Evolutionary conservation across 2,797 vertebrate species (phyloP), one percentile per base, ranked within the genome.

Genomic region (Salmo trutta): DNA sequence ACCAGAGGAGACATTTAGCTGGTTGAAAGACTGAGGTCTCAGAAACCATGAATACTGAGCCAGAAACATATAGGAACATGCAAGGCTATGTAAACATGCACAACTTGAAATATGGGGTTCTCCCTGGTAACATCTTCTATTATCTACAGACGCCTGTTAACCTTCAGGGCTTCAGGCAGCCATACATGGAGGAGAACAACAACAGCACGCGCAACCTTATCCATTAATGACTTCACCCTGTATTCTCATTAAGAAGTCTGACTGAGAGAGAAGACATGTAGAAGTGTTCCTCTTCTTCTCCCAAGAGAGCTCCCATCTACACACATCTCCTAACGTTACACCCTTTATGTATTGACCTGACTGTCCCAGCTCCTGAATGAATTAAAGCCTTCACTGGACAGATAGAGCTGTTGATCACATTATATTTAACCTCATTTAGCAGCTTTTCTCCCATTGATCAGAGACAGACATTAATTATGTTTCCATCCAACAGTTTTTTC

Each of bases 341-440:
- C 10, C 64, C 24, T 8, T 66, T 8, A 54, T 4, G 24, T 66
- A 27, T 66, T 29, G 24, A 66, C 64, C 64, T 66, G 64, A 56
- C 29, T 31, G 36, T 41, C 12, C 41, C n/a, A 24, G 3, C 17
- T 52, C 69, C 41, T 41, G 10, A 12, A 71, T 71, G 69, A 71
- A 51, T 71, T 51, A 71, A 52, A 41, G 47, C 7, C 41, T 52
- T 36, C 69, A 19, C n/a, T 47, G 24, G 69, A 51, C 69, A 71
- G 41, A 71, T 71, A n/a, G 69, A 52, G 69, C 69, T 12, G 36
- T 51, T 71, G 24, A 91, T 91, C 86, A 90, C 89, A 89, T 92
- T 92, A 92, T 82, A 89, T 87, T 85, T 85, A 88, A 86, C 86
- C 82, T 86, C 82, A 85, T 85, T 81, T 85, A 83, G 83, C 80